Evolutionary conservation across 2,888 invertebrate species (phyloP).

Genomic region (Nomada ferruginata): DNA sequence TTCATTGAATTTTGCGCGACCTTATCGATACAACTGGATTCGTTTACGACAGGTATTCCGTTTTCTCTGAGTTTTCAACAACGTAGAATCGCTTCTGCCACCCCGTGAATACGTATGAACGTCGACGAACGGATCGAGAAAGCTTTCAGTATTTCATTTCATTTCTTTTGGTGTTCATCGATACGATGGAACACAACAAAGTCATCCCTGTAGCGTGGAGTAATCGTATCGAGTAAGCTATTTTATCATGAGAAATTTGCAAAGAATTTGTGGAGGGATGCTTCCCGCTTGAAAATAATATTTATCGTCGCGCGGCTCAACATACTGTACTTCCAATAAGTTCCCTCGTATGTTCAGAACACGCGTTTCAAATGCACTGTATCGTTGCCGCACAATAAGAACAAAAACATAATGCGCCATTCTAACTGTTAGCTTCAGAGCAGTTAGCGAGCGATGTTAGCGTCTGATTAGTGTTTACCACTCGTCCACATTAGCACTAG

Average conservation of each 20-base stretch:
- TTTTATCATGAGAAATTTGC: not conserved
- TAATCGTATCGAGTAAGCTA: not conserved
- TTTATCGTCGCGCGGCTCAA: not conserved
- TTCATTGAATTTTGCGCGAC: slow-evolving; percentile 46
- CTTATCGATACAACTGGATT: slow-evolving; percentile 25
- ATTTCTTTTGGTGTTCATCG: not conserved
- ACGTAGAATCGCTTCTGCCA: slow-evolving; percentile 49
- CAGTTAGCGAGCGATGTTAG: slow-evolving; percentile 67
- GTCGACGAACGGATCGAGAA: slow-evolving; percentile 24
- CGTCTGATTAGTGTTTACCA: slow-evolving; percentile 62
- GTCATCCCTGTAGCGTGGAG: not conserved
- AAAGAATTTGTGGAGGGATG: not conserved
- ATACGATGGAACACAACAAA: not conserved
- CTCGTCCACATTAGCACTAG: slow-evolving; percentile 60
- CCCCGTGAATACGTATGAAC: slow-evolving; percentile 22
- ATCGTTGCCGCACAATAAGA: slow-evolving; percentile 33
- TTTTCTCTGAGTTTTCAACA: slow-evolving; percentile 27
- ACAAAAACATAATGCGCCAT: slow-evolving; percentile 15
- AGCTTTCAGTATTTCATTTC: not conserved
- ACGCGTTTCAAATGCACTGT: slow-evolving; percentile 27
- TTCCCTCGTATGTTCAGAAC: not conserved
- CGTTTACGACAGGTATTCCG: slow-evolving; percentile 14
- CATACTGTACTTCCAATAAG: not conserved
- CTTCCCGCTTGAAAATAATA: not conserved
- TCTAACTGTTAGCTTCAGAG: slow-evolving; percentile 53